A percentile compares a stretch with the other conserved stretches of the same genome.
Evolutionary conservation across 1,140 invertebrate genomes (phyloP).

Genomic region (Scylla paramamosain): DNA sequence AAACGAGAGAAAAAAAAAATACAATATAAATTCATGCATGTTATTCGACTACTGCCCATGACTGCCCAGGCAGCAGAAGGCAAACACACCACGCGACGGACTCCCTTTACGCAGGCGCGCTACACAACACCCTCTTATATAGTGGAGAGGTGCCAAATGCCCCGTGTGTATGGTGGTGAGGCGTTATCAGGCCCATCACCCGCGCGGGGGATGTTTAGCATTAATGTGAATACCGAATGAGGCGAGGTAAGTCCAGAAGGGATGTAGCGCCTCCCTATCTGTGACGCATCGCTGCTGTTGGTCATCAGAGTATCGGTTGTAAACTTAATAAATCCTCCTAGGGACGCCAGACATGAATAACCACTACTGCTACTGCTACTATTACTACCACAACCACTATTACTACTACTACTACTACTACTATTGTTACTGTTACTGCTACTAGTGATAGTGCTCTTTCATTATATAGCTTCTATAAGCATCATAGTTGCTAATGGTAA

Average conservation of each 20-base stretch:
- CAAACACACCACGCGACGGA: no score
- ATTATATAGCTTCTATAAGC: background rate
- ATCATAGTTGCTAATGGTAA: background rate
- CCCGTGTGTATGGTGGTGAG: background rate
- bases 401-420: background rate
- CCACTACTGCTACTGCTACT: background rate
- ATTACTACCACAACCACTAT: background rate
- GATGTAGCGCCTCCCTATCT: constrained; percentile 8
- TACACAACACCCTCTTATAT: background rate
- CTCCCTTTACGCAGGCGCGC: no score
- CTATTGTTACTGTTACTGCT: background rate
- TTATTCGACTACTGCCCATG: no score
- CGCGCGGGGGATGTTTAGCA: background rate
- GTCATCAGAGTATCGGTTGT: background rate
- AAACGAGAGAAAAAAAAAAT: no score
- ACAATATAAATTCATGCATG: no score
- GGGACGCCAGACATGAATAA: background rate
- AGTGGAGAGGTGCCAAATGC: background rate
- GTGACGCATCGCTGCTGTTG: constrained; percentile 17
- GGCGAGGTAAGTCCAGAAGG: background rate
- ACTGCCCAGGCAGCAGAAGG: no score
- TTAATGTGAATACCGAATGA: background rate
- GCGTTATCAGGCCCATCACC: background rate
- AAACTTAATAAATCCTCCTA: background rate
- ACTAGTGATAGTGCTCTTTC: background rate